Conservation (phyloP, 2,113 vertebrate species). For the Rhynchomys soricoides region DNA sequence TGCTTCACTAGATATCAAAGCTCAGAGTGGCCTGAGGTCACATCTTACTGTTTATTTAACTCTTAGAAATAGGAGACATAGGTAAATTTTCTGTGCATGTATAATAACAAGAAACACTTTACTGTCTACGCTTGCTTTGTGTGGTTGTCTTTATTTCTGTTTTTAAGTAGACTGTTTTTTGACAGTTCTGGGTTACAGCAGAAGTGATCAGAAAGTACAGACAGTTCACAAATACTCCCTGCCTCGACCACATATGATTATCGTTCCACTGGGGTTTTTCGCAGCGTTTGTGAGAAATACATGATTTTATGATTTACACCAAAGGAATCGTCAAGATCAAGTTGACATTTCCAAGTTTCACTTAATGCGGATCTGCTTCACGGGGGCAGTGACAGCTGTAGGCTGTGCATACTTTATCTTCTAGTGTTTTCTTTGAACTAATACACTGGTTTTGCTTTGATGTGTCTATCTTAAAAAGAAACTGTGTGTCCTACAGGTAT, state of each 20-base stretch:
- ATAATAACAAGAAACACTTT: neutral
- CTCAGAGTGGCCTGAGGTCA: neutral
- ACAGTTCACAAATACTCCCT: neutral
- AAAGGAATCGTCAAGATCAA: neutral
- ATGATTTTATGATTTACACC: slow-evolving; percentile 1
- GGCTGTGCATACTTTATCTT: neutral
- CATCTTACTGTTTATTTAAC: neutral
- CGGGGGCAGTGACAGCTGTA: neutral
- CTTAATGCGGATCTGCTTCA: neutral
- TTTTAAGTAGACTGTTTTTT: neutral
- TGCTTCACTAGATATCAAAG: neutral
- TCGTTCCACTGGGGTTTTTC: neutral
- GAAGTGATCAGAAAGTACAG: slow-evolving; percentile 1
- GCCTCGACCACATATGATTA: neutral
- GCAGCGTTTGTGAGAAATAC: neutral
- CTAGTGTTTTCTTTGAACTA: slow-evolving; percentile 1
- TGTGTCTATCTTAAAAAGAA: neutral
- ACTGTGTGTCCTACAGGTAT: neutral
- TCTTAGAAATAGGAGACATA: neutral
- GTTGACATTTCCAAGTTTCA: neutral
- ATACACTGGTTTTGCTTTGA: neutral
- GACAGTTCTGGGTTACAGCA: slow-evolving; percentile 18
- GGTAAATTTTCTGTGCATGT: neutral
- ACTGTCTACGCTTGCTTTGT: neutral
- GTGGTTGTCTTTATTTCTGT: neutral